phyloP scores from a whole-genome alignment of 1,140 invertebrate species.

The Dendrolimus kikuchii region DNA sequence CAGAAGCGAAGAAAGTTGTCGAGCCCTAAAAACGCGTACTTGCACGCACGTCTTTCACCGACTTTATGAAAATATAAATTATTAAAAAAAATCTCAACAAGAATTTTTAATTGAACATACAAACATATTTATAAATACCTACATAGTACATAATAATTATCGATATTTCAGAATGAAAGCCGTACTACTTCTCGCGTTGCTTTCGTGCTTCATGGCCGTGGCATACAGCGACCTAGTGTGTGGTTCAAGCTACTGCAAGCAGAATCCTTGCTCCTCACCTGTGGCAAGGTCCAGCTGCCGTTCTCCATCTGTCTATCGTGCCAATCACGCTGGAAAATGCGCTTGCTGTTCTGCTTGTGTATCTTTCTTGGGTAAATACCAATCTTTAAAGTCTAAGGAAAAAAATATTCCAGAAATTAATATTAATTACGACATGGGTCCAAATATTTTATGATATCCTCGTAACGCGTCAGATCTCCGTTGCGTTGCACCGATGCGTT shows the following conservation, averaged over 20 bases:
- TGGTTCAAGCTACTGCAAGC: conserved; percentile 53
- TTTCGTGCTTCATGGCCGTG: conserved; percentile 38
- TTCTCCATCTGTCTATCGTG: conserved; percentile 34
- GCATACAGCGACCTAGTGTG: conserved; percentile 53
- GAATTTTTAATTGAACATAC: no score
- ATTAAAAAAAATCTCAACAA: no score
- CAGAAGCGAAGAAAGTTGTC: no score
- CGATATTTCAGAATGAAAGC: conserved; percentile 47
- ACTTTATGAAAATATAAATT: no score
- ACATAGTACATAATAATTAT: neutral
- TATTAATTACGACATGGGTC: no score
- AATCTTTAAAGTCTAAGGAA: neutral
- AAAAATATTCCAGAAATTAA: no score
- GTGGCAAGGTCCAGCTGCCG: conserved; percentile 34
- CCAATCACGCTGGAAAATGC: conserved; percentile 57
- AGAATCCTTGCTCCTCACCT: conserved; percentile 35
- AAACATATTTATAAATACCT: no score
- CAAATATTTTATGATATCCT: no score
- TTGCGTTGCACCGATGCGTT: no score
- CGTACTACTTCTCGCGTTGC: conserved; percentile 30
- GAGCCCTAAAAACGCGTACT: no score
- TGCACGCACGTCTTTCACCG: no score
- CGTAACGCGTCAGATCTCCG: no score
- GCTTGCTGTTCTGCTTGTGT: conserved; percentile 63
- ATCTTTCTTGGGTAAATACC: conserved; percentile 42